Evolutionary conservation across 2,797 vertebrate genomes (phyloP).

Genomic region (Hemitrygon akajei): DNA sequence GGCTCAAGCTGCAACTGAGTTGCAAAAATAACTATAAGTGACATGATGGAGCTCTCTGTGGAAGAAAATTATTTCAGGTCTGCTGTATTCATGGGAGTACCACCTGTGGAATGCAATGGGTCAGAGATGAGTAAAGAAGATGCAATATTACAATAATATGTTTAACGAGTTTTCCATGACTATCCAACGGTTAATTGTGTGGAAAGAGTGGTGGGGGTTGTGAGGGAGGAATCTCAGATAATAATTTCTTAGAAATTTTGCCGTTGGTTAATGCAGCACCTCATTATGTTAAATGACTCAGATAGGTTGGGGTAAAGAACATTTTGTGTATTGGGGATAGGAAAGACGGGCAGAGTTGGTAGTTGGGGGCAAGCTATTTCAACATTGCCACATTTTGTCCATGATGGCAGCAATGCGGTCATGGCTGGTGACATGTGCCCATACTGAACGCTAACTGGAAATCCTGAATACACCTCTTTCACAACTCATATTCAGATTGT

Average conservation of each 20-base stretch:
- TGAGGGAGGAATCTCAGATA: neutral
- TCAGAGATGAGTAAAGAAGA: constrained; percentile 19
- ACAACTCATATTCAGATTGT: no score
- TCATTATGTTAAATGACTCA: neutral
- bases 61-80: constrained; percentile 30
- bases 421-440: neutral
- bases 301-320: neutral
- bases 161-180: constrained; percentile 5
- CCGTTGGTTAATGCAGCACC: neutral
- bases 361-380: neutral
- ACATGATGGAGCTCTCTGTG: neutral
- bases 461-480: neutral
- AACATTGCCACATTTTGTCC: neutral
- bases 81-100: constrained; percentile 25
- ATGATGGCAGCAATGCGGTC: neutral
- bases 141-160: constrained; percentile 20
- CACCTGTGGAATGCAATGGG: constrained; percentile 21
- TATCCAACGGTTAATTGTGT: neutral
- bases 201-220: no score
- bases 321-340: neutral
- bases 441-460: neutral
- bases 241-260: neutral
- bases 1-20: neutral
- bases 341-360: neutral
- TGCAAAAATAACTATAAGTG: constrained; percentile 2